phyloP scores from a whole-genome alignment of 64 coral and sea anemone genomes.

The Trachythela sp. region DNA sequence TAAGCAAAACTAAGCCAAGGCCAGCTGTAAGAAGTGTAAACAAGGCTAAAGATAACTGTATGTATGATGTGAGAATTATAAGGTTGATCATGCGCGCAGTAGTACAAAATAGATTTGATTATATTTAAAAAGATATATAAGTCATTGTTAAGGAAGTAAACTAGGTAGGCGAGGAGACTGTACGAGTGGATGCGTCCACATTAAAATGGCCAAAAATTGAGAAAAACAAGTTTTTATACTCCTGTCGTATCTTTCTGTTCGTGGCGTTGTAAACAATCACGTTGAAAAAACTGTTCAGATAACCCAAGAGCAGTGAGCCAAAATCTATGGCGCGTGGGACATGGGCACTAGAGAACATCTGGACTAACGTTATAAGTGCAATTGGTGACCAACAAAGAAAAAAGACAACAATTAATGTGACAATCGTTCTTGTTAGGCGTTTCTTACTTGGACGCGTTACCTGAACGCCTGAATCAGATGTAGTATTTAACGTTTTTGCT shows the following conservation, averaged over 20 bases:
- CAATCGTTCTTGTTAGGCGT: constrained; percentile 43
- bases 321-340: constrained; percentile 42
- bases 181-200: neutral
- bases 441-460: neutral
- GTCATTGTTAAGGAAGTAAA: too few species aligned
- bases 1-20: too few species aligned
- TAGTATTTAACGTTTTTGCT: neutral
- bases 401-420: constrained; percentile 44
- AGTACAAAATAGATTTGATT: too few species aligned
- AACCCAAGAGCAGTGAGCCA: constrained; percentile 43
- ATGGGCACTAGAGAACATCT: constrained; percentile 15
- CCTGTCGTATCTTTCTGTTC: constrained; percentile 24
- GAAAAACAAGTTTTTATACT: constrained; percentile 24
- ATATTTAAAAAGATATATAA: too few species aligned
- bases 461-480: neutral
- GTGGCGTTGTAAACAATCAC: constrained; percentile 45
- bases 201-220: too few species aligned
- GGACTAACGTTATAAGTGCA: constrained; percentile 54
- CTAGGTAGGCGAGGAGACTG: too few species aligned
- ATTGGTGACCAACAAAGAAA: constrained; percentile 49
- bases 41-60: too few species aligned
- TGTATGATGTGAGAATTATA: too few species aligned
- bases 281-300: constrained; percentile 52
- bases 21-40: too few species aligned
- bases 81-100: too few species aligned